Evolutionary conservation across 2,888 invertebrate species (phyloP).

Genomic region (Caenorhabditis wallacei): DNA sequence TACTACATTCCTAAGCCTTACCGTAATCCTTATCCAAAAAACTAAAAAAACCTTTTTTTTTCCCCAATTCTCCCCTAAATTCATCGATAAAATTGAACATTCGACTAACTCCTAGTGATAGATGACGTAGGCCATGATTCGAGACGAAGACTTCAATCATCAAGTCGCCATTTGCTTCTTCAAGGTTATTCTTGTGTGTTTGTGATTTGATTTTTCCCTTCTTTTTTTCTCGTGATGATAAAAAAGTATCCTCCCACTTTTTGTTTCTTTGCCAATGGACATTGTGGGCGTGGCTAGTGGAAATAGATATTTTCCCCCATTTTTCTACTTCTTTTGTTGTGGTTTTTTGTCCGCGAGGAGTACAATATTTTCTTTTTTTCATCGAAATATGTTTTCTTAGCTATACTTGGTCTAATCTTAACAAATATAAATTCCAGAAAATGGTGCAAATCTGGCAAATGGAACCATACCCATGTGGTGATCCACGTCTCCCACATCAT

Average conservation of each 20-base stretch:
- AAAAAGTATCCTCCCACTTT: slow-evolving; percentile 29
- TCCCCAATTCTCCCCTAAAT: too few species aligned
- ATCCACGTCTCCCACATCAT: slow-evolving; percentile 92
- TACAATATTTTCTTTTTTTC: background rate
- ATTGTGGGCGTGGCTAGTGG: slow-evolving; percentile 7
- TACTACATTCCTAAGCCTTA: too few species aligned
- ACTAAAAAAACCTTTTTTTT: too few species aligned
- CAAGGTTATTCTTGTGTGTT: slow-evolving; percentile 29
- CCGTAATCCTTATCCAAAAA: too few species aligned
- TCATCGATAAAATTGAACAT: too few species aligned
- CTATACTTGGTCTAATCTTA: background rate
- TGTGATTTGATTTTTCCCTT: slow-evolving; percentile 8
- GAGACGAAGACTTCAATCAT: slow-evolving; percentile 47
- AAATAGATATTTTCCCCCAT: background rate
- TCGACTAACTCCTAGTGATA: too few species aligned
- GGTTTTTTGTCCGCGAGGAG: background rate
- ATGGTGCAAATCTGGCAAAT: slow-evolving; percentile 96
- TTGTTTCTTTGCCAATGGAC: slow-evolving; percentile 38
- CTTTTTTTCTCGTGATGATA: slow-evolving; percentile 45
- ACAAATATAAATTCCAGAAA: too few species aligned
- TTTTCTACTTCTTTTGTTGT: background rate
- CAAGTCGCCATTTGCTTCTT: slow-evolving; percentile 29
- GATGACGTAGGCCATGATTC: too few species aligned
- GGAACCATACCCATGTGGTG: slow-evolving; percentile 87
- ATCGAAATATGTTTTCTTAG: background rate